Evolutionary conservation across 1,140 invertebrate species (phyloP).

Genomic region (Capitella teleta): DNA sequence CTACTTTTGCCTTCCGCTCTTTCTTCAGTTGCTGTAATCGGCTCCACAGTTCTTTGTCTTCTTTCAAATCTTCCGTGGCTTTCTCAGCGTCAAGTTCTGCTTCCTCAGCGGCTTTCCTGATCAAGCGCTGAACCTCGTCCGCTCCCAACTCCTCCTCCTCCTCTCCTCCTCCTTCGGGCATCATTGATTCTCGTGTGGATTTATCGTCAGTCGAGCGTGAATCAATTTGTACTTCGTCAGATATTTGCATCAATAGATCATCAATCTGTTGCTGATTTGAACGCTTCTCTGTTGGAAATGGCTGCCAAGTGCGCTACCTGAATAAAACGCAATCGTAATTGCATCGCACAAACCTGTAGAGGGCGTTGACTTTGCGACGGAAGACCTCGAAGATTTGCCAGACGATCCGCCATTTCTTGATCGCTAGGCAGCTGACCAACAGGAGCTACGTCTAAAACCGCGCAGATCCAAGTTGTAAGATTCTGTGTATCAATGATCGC

Average conservation of each 20-base stretch:
- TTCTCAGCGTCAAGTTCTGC: conserved; percentile 27
- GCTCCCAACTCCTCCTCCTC: too few species aligned
- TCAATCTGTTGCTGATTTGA: conserved; percentile 26
- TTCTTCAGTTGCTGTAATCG: conserved; percentile 4
- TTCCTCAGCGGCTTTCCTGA: conserved; percentile 23
- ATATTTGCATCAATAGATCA: conserved; percentile 30
- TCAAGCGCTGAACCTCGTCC: conserved; percentile 25
- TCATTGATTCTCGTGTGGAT: too few species aligned
- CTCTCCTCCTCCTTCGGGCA: too few species aligned
- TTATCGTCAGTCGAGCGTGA: conserved; percentile 19
- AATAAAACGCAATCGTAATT: background rate
- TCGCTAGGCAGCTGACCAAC: too few species aligned
- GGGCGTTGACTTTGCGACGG: too few species aligned
- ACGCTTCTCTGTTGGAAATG: conserved; percentile 15
- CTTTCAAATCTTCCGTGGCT: conserved; percentile 25
- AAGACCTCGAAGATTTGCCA: too few species aligned
- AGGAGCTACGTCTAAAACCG: too few species aligned
- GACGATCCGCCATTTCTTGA: too few species aligned
- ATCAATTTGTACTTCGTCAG: conserved; percentile 31
- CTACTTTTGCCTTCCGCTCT: background rate
- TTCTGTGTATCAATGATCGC: too few species aligned
- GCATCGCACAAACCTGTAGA: background rate
- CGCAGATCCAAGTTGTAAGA: too few species aligned
- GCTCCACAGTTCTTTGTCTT: conserved; percentile 32
- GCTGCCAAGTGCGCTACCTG: background rate